Percentiles rank a stretch among this genome's conserved stretches.
phyloP scores from a whole-genome alignment of 2,113 vertebrate species.

The Callaeas wilsoni region DNA sequence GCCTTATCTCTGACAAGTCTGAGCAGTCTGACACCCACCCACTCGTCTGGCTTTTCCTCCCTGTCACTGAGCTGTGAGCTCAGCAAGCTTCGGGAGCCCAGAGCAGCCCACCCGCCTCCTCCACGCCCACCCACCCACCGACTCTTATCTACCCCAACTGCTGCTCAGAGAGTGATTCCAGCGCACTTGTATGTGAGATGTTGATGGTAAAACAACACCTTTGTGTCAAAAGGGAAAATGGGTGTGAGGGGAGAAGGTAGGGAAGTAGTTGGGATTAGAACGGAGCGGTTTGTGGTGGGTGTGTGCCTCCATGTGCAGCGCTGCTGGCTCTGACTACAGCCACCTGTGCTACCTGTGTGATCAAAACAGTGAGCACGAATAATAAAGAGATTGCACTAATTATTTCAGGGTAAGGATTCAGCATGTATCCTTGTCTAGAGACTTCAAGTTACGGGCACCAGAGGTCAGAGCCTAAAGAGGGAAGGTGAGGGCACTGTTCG shows the following conservation, averaged over 20 bases:
- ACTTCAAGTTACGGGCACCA: neutral
- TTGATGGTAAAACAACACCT: neutral
- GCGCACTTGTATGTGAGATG: neutral
- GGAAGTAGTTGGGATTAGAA: neutral
- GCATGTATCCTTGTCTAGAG: neutral
- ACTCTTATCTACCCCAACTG: rapidly evolving
- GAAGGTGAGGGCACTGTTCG: neutral
- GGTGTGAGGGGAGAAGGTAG: neutral
- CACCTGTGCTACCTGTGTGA: neutral
- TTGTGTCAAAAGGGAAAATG: neutral
- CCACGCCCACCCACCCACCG: neutral
- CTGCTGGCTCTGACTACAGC: neutral
- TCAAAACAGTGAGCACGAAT: neutral
- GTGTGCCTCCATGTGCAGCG: neutral
- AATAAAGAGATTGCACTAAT: neutral
- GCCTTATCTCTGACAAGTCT: neutral
- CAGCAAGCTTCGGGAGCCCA: neutral
- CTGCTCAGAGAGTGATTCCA: neutral
- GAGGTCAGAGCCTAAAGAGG: neutral
- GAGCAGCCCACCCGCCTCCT: neutral
- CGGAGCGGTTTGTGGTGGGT: neutral
- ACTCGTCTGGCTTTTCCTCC: neutral
- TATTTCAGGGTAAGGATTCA: neutral
- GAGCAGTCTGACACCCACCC: neutral
- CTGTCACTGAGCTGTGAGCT: neutral